Percentiles rank a stretch among this genome's conserved stretches.
Evolutionary conservation across 2,113 vertebrate genomes (phyloP).

Genomic region (Sciurus niger): DNA sequence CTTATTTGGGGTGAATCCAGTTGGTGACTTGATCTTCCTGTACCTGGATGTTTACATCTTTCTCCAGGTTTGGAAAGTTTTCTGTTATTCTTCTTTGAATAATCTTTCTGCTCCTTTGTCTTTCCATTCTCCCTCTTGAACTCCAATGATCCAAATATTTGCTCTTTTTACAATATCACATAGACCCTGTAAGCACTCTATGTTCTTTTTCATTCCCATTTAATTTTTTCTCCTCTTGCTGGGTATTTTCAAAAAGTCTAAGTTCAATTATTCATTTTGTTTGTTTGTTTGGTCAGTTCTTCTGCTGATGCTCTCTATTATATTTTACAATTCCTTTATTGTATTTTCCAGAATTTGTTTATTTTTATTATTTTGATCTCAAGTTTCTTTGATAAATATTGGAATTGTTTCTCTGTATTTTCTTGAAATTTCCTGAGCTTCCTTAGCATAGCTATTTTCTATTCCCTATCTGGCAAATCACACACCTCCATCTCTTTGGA

Average conservation of each 20-base stretch:
- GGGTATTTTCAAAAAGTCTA: background rate
- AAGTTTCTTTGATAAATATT: background rate
- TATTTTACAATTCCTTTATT: background rate
- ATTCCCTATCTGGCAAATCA: background rate
- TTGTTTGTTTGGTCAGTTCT: background rate
- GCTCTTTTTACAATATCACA: background rate
- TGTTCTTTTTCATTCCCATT: background rate
- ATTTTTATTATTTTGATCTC: background rate
- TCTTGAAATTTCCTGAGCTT: background rate
- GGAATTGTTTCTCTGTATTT: background rate
- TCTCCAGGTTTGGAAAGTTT: background rate
- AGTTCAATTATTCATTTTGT: background rate
- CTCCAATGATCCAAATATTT: background rate
- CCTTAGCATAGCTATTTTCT: background rate
- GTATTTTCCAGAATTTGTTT: background rate
- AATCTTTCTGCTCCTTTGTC: background rate
- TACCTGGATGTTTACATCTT: background rate
- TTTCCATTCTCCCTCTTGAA: background rate
- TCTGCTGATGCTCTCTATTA: background rate
- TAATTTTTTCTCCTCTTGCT: background rate
- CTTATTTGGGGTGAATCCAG: background rate
- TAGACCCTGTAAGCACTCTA: background rate
- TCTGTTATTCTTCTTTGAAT: background rate
- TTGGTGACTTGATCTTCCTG: background rate
- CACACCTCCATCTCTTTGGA: background rate